Conservation (phyloP, 2,888 invertebrate species). For the Heliconius aoede region DNA sequence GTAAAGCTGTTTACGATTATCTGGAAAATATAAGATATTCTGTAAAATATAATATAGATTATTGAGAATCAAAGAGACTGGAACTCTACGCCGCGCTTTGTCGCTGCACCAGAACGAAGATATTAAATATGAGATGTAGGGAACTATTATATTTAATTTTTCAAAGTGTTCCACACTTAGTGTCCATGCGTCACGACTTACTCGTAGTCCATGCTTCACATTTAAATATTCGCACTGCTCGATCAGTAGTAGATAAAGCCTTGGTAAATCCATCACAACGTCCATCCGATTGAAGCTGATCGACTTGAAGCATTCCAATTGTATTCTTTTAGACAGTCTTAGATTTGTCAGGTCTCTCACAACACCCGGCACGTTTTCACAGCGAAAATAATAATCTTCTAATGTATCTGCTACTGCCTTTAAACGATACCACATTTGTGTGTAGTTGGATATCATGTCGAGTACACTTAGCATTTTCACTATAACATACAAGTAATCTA, state of each 20-base stretch:
- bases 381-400: conserved; percentile 35
- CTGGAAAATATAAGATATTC: conserved; percentile 42
- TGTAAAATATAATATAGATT: background rate
- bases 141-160: background rate
- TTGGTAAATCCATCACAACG: conserved; percentile 39
- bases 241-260: conserved; percentile 46
- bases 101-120: too few species aligned
- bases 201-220: conserved; percentile 45
- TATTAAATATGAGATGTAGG: background rate
- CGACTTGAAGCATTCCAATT: conserved; percentile 39
- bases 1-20: conserved; percentile 37
- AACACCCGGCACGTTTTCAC: conserved; percentile 31
- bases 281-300: conserved; percentile 29
- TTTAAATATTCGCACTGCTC: conserved; percentile 48
- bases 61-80: background rate
- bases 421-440: conserved; percentile 46
- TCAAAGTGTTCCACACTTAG: background rate
- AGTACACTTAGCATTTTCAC: conserved; percentile 40
- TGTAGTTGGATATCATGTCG: conserved; percentile 44
- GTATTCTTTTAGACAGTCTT: conserved; percentile 1
- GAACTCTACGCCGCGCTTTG: too few species aligned
- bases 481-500: conserved; percentile 43
- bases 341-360: conserved; percentile 20
- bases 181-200: conserved; percentile 18
- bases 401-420: conserved; percentile 43